Evolutionary conservation across 2,797 vertebrate genomes (phyloP), one percentile per base, ranked within the genome.

Genomic region (Agapornis canus): DNA sequence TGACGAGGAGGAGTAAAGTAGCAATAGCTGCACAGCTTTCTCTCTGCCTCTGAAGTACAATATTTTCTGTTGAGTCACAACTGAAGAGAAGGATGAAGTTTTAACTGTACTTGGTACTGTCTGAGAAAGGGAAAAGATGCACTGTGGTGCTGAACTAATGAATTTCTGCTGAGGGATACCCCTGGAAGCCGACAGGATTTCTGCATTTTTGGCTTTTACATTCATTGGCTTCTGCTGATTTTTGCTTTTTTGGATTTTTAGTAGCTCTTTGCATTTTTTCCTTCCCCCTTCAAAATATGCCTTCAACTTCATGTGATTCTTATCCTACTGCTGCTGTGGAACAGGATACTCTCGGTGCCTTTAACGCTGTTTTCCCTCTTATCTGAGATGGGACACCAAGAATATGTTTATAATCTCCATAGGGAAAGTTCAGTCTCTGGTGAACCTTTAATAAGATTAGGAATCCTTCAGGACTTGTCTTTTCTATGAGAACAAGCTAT

Each of bases 1-100:
- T 97, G 97, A 97, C 95, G 97, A 97, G 92, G 94, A 98, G 97
- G 97, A 97, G 97, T 95, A 96, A 97, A 94, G 95, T 89, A 96
- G 95, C 96, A 79, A 73, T 70, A 96, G 95, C 97, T 96, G 96
- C 94, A 97, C 97, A 96, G 97, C 97, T 97, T 97, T 97, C 97
- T 95, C 97, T 95, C 95, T 86, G 93, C 95, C 97, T 97, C 87
- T 88, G 81, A 94, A 96, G 96, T 94, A 86, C 88, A 39, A 57
- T 94, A 96, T 97, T 97, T 94, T 96, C 76, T 89, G 95, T 90
- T 97, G 96, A 97, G 97, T 97, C 96, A 96, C 96, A 96, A 97
- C 95, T 96, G 92, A 95, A 94, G 93, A 95, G 93, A 91, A 91
- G 70, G 86, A 78, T 92, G 96, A 98, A 97, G 97, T 97, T 97